Evolutionary conservation across 2,888 invertebrate genomes (phyloP).

Genomic region (Sisyra terminalis): DNA sequence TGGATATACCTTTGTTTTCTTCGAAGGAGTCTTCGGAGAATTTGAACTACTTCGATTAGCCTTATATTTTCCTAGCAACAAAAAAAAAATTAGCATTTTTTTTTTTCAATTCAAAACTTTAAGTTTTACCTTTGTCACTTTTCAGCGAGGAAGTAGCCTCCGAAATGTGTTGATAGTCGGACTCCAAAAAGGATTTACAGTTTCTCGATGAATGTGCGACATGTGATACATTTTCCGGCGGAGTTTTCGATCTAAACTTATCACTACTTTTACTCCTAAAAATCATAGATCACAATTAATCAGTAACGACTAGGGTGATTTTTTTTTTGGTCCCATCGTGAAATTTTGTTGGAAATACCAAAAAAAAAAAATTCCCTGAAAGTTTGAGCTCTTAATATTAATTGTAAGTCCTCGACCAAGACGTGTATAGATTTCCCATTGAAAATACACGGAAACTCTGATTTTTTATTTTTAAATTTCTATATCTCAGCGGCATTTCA

Average conservation of each 20-base stretch:
- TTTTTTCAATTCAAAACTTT: background rate
- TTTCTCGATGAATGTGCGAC: slow-evolving; percentile 16
- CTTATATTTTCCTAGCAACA: slow-evolving; percentile 7
- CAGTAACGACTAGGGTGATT: background rate
- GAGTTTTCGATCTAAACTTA: slow-evolving; percentile 23
- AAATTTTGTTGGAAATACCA: too few species aligned
- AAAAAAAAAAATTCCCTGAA: too few species aligned
- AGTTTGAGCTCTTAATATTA: too few species aligned
- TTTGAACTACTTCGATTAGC: slow-evolving; percentile 6
- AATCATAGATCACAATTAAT: background rate
- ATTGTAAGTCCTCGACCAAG: too few species aligned
- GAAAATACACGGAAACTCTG: too few species aligned
- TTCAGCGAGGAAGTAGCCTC: slow-evolving; percentile 25
- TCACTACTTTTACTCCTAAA: slow-evolving; percentile 19
- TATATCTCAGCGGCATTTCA: too few species aligned
- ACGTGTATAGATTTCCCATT: too few species aligned
- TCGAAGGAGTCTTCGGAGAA: slow-evolving; percentile 13
- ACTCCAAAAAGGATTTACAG: slow-evolving; percentile 21
- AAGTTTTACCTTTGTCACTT: slow-evolving; percentile 3
- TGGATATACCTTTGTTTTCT: slow-evolving; percentile 31
- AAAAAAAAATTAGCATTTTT: background rate
- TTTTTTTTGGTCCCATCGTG: too few species aligned
- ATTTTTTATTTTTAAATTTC: too few species aligned
- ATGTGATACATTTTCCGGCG: slow-evolving; percentile 21
- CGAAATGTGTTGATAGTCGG: slow-evolving; percentile 37